These are phyloP conservation scores for Drosophila cognata DNA, from an alignment of 2,888 invertebrate genomes.

Conservation along the genomic window DNA sequence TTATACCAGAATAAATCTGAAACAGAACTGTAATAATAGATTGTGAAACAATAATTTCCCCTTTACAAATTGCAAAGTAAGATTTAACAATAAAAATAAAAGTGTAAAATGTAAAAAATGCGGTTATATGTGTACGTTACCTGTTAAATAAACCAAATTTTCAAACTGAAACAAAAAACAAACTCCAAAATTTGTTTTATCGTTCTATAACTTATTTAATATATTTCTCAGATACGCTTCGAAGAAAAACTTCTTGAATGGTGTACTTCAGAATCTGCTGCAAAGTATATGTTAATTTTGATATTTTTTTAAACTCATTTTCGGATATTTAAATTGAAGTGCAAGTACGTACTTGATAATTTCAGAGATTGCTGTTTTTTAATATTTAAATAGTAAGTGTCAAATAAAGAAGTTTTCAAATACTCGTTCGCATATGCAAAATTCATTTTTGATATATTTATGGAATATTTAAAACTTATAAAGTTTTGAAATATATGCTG, in stretches of 20 bases:
- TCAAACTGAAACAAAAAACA: conserved; percentile 40
- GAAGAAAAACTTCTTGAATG: background rate
- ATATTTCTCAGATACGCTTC: background rate
- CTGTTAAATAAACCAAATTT: conserved; percentile 61
- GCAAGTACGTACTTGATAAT: background rate
- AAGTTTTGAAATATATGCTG: background rate
- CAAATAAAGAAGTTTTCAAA: background rate
- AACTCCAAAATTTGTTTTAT: background rate
- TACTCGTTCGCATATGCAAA: background rate
- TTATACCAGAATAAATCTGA: conserved; percentile 59
- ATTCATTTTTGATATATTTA: background rate
- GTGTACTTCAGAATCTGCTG: background rate
- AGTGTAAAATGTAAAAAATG: conserved; percentile 47
- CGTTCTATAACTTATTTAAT: background rate
- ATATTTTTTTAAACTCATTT: background rate
- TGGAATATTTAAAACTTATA: background rate
- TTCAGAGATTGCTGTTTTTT: too few species aligned
- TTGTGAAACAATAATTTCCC: conserved; percentile 74
- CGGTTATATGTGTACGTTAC: conserved; percentile 59
- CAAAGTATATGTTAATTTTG: background rate
- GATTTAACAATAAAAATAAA: conserved; percentile 57
- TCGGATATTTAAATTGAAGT: background rate
- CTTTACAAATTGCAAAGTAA: conserved; percentile 71
- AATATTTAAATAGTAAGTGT: background rate
- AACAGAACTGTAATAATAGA: conserved; percentile 63